Evolutionary conservation across 2,888 invertebrate species (phyloP).

Genomic region (Caenorhabditis parvicauda): DNA sequence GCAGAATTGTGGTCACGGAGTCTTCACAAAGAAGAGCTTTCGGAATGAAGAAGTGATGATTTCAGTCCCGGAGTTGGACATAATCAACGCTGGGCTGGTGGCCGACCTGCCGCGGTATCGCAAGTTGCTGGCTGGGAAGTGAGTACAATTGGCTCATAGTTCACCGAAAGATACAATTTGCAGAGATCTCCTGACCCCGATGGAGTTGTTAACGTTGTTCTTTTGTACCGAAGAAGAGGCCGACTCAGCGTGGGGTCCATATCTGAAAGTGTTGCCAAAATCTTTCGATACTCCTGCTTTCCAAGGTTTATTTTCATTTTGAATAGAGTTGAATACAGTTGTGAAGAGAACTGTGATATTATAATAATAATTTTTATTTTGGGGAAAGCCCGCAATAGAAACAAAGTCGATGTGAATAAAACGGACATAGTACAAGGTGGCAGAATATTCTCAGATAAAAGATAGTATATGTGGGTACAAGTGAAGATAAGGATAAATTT

Average conservation of each 20-base stretch:
- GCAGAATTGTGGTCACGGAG: conserved; percentile 39
- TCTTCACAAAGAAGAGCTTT: conserved; percentile 26
- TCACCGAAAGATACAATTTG: conserved; percentile 1
- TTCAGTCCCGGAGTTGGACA: conserved; percentile 23
- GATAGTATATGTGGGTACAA: no score
- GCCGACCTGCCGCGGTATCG: conserved; percentile 42
- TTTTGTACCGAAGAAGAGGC: conserved; percentile 40
- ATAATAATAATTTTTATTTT: no score
- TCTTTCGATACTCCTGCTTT: conserved; percentile 27
- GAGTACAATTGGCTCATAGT: background rate
- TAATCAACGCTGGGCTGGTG: conserved; percentile 38
- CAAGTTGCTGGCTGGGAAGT: conserved; percentile 32
- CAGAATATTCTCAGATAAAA: no score
- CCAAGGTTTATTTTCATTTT: no score
- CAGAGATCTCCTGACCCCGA: conserved; percentile 35
- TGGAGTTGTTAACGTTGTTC: conserved; percentile 51
- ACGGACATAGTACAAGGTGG: no score
- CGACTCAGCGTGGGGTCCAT: conserved; percentile 45
- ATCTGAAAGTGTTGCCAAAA: conserved; percentile 48
- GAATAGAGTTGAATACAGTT: no score
- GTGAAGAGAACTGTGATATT: no score
- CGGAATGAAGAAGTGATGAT: conserved; percentile 30
- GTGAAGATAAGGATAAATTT: no score
- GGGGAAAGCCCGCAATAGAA: no score
- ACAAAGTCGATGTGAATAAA: no score